These are phyloP conservation scores for Cheirogaleus major DNA, from an alignment of 2,797 vertebrate species.

Conservation along the genomic window DNA sequence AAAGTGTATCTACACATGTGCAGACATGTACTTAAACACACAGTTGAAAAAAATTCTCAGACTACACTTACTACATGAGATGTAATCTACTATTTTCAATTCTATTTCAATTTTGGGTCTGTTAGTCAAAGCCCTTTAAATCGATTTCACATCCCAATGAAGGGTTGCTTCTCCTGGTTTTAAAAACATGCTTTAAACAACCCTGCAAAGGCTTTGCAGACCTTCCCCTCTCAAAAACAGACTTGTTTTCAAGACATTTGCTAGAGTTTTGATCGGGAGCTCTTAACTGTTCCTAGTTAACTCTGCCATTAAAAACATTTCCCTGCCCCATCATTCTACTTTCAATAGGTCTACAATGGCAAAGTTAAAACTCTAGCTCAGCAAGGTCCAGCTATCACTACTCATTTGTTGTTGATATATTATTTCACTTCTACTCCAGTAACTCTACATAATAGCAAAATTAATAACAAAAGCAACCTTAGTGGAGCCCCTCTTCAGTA, in stretches of 20 bases:
- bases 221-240: neutral
- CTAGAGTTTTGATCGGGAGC: neutral
- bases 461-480: neutral
- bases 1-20: neutral
- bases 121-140: neutral
- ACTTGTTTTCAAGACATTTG: neutral
- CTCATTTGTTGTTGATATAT: neutral
- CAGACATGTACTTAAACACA: neutral
- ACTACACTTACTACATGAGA: neutral
- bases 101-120: neutral
- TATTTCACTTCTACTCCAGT: neutral
- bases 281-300: neutral
- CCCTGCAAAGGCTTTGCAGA: neutral
- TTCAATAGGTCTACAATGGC: neutral
- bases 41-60: neutral
- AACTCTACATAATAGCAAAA: neutral
- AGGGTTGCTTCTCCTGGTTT: neutral
- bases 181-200: neutral
- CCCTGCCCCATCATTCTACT: neutral
- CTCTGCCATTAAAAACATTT: neutral
- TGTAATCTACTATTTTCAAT: neutral
- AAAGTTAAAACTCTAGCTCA: neutral
- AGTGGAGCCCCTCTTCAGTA: neutral
- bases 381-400: neutral
- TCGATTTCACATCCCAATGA: neutral